These are phyloP conservation scores for Nannobrachium achirus DNA, from an alignment of 2,113 vertebrate genomes.

Conservation along the genomic window DNA sequence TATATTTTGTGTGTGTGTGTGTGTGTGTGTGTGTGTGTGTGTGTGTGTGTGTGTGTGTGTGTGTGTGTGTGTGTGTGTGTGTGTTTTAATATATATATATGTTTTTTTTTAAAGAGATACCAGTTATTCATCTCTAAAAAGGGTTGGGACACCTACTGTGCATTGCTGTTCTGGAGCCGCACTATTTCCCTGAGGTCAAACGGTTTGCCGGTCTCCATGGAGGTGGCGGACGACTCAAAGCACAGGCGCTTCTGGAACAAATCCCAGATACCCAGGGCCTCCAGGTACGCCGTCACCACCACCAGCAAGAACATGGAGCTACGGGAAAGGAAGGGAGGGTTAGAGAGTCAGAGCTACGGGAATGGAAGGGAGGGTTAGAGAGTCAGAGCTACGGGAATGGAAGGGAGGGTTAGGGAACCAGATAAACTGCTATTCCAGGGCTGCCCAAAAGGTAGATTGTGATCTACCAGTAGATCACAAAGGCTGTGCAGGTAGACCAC, in stretches of 20 bases:
- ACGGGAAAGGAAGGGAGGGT: constrained; percentile 38
- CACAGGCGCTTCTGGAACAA: constrained; percentile 88
- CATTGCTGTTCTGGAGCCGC: constrained; percentile 85
- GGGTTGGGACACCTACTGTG: constrained; percentile 61
- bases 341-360: constrained; percentile 68
- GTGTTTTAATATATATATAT: no score
- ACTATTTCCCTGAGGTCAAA: constrained; percentile 94
- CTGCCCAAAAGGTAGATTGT: no score
- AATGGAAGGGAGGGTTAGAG: constrained; percentile 4
- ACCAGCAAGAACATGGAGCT: constrained; percentile 90
- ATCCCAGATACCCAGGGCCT: constrained; percentile 94
- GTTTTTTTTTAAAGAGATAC: no score
- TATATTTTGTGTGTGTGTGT: no score
- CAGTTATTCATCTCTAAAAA: no score
- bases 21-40: no score
- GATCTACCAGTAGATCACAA: no score
- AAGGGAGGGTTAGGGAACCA: no score
- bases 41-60: no score
- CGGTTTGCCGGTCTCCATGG: constrained; percentile 87
- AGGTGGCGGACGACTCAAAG: constrained; percentile 83
- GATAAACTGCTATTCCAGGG: no score
- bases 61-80: no score
- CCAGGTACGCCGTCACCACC: constrained; percentile 89
- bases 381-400: constrained; percentile 65
- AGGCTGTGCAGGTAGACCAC: no score